Evolutionary conservation across 2,888 invertebrate genomes (phyloP).

Genomic region (Amorpha juglandis): DNA sequence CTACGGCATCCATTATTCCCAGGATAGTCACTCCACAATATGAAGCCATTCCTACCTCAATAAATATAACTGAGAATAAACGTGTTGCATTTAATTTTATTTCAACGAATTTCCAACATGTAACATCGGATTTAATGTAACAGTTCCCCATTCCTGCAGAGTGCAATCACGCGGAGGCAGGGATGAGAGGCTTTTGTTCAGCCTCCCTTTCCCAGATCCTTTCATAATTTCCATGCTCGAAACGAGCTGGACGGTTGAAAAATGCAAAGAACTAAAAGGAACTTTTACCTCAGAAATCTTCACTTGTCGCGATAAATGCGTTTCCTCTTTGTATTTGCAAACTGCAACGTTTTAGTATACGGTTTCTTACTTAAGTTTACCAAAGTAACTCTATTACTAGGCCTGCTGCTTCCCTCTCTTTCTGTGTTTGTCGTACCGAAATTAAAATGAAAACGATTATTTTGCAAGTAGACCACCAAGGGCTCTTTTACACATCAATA

Average conservation of each 20-base stretch:
- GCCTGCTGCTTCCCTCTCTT: no score
- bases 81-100: no score
- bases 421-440: no score
- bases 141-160: conserved; percentile 40
- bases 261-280: conserved; percentile 59
- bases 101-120: no score
- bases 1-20: no score
- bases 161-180: conserved; percentile 64
- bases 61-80: no score
- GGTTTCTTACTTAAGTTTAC: not conserved
- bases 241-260: conserved; percentile 52
- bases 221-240: conserved; percentile 67
- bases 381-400: no score
- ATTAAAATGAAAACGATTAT: no score
- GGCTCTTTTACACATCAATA: no score
- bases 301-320: conserved; percentile 31
- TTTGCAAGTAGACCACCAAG: no score
- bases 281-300: conserved; percentile 38
- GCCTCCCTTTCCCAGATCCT: conserved; percentile 49
- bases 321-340: not conserved
- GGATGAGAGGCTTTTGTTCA: conserved; percentile 55
- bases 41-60: no score
- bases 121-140: conserved; percentile 12
- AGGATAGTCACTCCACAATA: no score
- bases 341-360: not conserved